Base-by-base conservation (phyloP, 2,113 vertebrate genomes). In the Casuarius casuarius region DNA sequence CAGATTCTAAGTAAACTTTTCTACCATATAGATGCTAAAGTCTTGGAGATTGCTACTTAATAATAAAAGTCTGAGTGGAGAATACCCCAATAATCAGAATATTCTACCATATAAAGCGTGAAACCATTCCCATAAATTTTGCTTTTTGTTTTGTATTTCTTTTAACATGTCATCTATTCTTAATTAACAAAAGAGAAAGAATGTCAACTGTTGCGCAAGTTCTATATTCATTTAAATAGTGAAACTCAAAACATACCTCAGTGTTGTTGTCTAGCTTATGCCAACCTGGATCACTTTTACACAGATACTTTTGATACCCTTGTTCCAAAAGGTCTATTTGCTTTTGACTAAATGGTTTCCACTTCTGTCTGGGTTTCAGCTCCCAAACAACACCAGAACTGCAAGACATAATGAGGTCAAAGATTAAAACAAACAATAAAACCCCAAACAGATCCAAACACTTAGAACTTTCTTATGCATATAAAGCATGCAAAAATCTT, bases 371-470 rank as follows among this genome's bases (percentile, higher is more conserved):
- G 2, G 98, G 98, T 95, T 98, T 99, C 97, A 97, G 95, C 83
- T 99, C 99, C 99, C 99, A 99, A 31, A 99, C 98, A 44, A 99
- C 98, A 84, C 99, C 99, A 54, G 99, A 99, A 97, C 99, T 99
- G 83, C 63, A 96, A 97, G 48, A 90, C 10, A 94, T 46, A 72
- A 86, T 7, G 44, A 70, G 21, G 14, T 70, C 61, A 84, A 89
- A 3, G 23, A 35, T 10, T 82, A 61, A 28, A 51, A 13, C 46
- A 73, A 15, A 56, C 28, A 31, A 44, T 38, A 44, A 44, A 46
- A 46, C 44, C 16, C 44, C 44, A 46, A 46, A 58, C 5, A 17
- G 25, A 59, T 33, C 17, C 18, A 59, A 84, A 33, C 42, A n/a
- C 5, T 52, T 38, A 59, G 1, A 58, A 3, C 5, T 42, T 71